These are phyloP conservation scores for Calyptomena viridis DNA, from an alignment of 2,113 vertebrate species.

Conservation along the genomic window DNA sequence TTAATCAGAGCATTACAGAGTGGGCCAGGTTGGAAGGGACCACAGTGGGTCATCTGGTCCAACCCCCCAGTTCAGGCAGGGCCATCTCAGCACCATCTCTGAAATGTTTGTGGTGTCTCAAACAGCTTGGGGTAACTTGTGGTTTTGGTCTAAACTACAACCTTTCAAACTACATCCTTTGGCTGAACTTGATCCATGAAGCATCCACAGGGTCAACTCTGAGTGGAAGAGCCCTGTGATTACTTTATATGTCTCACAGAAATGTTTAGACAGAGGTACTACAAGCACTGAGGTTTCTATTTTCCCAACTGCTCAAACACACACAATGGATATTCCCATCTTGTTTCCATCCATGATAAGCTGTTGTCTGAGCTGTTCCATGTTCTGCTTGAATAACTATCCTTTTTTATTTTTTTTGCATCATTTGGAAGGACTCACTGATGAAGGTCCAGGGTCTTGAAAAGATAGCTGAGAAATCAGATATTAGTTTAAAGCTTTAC, in stretches of 20 bases:
- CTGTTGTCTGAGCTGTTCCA: background rate
- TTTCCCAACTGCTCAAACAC: background rate
- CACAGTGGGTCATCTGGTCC: background rate
- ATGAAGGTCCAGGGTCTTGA: background rate
- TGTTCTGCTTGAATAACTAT: background rate
- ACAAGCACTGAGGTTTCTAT: background rate
- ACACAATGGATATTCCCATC: background rate
- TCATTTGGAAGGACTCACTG: background rate
- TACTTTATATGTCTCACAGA: background rate
- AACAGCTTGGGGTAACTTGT: background rate
- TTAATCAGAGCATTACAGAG: background rate
- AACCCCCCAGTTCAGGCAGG: background rate
- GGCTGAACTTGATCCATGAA: background rate
- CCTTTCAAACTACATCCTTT: background rate
- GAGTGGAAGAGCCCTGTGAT: background rate
- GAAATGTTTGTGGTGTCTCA: background rate
- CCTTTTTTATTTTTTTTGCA: background rate
- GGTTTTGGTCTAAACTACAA: background rate
- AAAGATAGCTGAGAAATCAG: background rate
- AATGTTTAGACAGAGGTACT: background rate
- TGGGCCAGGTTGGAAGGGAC: background rate
- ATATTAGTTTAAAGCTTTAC: background rate
- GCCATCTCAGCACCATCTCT: background rate
- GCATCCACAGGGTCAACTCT: background rate
- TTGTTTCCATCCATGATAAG: background rate